Conservation (phyloP, 2,888 invertebrate genomes). For the Limnephilus marmoratus region DNA sequence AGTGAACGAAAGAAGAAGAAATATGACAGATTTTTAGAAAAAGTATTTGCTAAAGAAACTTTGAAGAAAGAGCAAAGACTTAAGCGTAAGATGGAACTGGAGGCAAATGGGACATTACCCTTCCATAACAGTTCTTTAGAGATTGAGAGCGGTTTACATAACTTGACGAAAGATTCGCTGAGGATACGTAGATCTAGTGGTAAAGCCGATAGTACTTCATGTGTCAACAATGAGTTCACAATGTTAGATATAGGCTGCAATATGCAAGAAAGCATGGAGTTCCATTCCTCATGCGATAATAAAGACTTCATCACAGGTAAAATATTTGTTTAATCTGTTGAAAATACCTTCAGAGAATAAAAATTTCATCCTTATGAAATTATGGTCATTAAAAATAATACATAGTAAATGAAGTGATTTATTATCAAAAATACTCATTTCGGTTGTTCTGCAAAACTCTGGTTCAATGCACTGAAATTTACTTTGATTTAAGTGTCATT, state of each 20-base stretch:
- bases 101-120: conserved; percentile 51
- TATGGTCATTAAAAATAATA: no score
- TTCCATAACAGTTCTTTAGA: conserved; percentile 50
- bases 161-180: conserved; percentile 44
- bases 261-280: conserved; percentile 87
- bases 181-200: conserved; percentile 72
- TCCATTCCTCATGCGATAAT: conserved; percentile 84
- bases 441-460: no score
- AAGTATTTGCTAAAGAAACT: conserved; percentile 63
- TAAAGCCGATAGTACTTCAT: conserved; percentile 71
- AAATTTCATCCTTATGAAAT: no score
- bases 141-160: conserved; percentile 18
- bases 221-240: conserved; percentile 79
- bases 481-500: no score
- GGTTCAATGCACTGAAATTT: no score
- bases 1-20: conserved; percentile 62
- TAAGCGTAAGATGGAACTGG: conserved; percentile 51
- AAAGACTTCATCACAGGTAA: conserved; percentile 83
- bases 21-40: conserved; percentile 64
- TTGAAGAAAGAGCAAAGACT: conserved; percentile 57
- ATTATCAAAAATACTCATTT: no score
- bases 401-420: no score
- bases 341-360: no score
- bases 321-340: neutral
- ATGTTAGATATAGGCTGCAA: conserved; percentile 87